Base-by-base conservation (phyloP, 1,140 invertebrate genomes). In the Lordiphosa collinella region DNA sequence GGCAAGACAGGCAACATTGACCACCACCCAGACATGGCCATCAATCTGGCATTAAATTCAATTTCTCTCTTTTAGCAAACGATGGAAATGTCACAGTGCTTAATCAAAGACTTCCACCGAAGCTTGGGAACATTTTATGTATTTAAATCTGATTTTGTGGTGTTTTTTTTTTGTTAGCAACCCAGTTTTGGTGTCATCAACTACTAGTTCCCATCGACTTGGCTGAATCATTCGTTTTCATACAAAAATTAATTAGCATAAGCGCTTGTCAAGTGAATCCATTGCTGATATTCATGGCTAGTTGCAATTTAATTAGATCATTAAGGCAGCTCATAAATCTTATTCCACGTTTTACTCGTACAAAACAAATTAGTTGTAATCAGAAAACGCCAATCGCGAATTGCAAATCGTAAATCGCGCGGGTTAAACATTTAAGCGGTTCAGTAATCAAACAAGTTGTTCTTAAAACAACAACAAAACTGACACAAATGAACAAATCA, bases 1-100 rank as follows among this genome's bases (percentile, higher is more conserved):
- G 59, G 36, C 22, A 56, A 13, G 61, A 66, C 63, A 52, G 41
- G 47, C 56, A 36, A 79, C 51, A 62, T 50, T 48, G 63, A 57
- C 47, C 44, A 35, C 47, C 64, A 49, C 51, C 12, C 12, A 25
- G 10, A 49, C 64, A 69, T 69, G 52, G 32, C 55, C 51, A 78
- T 78, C 78, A 82, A 75, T 79, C 76, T 56, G 65, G 71, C 76
- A 79, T 79, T 75, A 82, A 79, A 82, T 75, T 75, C 38, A 52
- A 67, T 76, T 72, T 63, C 57, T 29, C 25, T 29, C 18, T 22
- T 22, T 43, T 41, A 62, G 46, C 59, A 38, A 22, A 51, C 57
- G 60, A 66, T 62, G 56, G 48, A 63, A 58, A 68, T 68, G 60
- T 68, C 65, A 64, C 43, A 46, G 60, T 55, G 60, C 48, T 68